Conservation (phyloP, 1,140 invertebrate species). For the Gryllus bimaculatus region DNA sequence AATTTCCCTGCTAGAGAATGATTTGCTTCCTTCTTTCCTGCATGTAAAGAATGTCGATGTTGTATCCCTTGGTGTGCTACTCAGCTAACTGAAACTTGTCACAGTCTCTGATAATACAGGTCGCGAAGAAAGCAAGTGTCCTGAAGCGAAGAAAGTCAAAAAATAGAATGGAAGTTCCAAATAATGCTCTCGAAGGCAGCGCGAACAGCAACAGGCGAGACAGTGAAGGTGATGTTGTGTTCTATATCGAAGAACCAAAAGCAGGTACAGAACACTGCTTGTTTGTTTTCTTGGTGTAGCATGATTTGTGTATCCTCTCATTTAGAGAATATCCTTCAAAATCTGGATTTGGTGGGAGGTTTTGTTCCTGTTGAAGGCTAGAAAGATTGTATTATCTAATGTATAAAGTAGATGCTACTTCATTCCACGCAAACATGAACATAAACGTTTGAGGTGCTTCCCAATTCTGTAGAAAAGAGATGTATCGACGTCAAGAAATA, state of each 20-base stretch:
- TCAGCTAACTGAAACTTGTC: slow-evolving; percentile 9
- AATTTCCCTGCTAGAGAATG: too few relatives aligned
- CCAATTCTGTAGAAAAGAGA: too few relatives aligned
- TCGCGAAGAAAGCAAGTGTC: slow-evolving; percentile 62
- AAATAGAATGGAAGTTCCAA: slow-evolving; percentile 51
- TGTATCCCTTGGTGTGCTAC: background rate
- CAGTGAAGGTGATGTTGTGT: slow-evolving; percentile 57
- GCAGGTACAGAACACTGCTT: slow-evolving; percentile 34
- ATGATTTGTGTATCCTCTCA: background rate
- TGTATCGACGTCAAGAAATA: too few relatives aligned
- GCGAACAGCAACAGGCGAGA: slow-evolving; percentile 36
- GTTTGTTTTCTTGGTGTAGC: slow-evolving; percentile 6
- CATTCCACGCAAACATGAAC: too few relatives aligned
- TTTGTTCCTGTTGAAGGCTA: too few relatives aligned
- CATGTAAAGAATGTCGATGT: too few relatives aligned
- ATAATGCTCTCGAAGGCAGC: slow-evolving; percentile 28
- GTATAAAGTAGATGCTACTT: too few relatives aligned
- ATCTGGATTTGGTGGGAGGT: background rate
- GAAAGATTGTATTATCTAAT: too few relatives aligned
- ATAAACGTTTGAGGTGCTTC: too few relatives aligned
- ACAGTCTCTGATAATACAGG: slow-evolving; percentile 58
- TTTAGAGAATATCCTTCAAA: too few relatives aligned
- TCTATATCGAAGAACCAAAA: slow-evolving; percentile 59
- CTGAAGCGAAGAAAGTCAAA: slow-evolving; percentile 58
- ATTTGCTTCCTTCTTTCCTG: too few relatives aligned